phyloP scores from a whole-genome alignment of 2,888 invertebrate species.

The Parelbella ahira region DNA sequence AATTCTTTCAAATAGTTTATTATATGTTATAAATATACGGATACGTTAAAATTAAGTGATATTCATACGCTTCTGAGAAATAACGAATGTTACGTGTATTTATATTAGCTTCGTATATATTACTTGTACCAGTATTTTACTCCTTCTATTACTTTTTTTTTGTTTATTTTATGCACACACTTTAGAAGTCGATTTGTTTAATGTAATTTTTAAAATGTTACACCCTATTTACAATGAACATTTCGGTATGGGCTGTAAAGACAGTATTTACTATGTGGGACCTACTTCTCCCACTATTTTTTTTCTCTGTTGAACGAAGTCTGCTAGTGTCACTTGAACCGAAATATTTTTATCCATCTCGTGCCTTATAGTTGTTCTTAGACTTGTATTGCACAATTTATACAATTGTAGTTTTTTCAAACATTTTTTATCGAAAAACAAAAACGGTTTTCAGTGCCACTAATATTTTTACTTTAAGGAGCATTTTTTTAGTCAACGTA shows the following conservation, averaged over 20 bases:
- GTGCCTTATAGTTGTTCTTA: slow-evolving; percentile 69
- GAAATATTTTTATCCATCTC: too few relatives aligned
- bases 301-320: too few relatives aligned
- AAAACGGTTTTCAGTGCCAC: slow-evolving; percentile 63
- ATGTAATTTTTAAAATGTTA: too few relatives aligned
- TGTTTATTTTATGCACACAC: slow-evolving; percentile 27
- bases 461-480: slow-evolving; percentile 46
- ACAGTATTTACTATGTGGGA: too few relatives aligned
- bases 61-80: slow-evolving; percentile 40
- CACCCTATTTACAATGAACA: too few relatives aligned
- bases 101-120: slow-evolving; percentile 32
- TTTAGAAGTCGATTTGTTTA: too few relatives aligned
- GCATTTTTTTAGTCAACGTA: slow-evolving; percentile 66
- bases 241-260: too few relatives aligned
- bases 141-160: slow-evolving; percentile 36
- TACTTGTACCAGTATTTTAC: slow-evolving; percentile 58
- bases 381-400: slow-evolving; percentile 61
- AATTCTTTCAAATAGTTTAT: slow-evolving; percentile 75
- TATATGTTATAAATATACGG: slow-evolving; percentile 57
- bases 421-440: slow-evolving; percentile 32
- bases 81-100: slow-evolving; percentile 42
- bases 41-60: slow-evolving; percentile 55
- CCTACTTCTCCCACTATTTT: too few relatives aligned
- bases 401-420: slow-evolving; percentile 39
- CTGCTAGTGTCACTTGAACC: too few relatives aligned